Evolutionary conservation across 1,140 invertebrate species (phyloP).

Genomic region (Neodiprion pinetum): DNA sequence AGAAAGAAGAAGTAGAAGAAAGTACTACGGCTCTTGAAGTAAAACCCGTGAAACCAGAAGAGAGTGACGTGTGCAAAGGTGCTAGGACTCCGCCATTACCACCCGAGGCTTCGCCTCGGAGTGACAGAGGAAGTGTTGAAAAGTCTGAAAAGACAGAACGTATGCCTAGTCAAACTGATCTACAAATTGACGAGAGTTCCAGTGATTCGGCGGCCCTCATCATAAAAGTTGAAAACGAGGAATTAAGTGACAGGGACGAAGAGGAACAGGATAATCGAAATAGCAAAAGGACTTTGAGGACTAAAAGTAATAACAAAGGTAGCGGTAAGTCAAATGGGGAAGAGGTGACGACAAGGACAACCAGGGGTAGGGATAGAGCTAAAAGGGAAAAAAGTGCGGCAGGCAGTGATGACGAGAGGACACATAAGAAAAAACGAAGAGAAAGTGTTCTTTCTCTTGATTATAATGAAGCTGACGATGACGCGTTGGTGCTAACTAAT

Average conservation of each 20-base stretch:
- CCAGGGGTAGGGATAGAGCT: conserved; percentile 55
- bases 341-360: conserved; percentile 59
- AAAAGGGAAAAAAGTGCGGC: conserved; percentile 60
- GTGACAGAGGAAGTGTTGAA: conserved; percentile 41
- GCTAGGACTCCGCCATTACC: conserved; percentile 50
- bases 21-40: conserved; percentile 27
- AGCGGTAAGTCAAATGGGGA: conserved; percentile 57
- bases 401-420: conserved; percentile 60
- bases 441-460: conserved; percentile 74
- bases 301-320: conserved; percentile 49
- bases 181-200: conserved; percentile 56
- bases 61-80: conserved; percentile 50
- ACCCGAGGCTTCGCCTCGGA: conserved; percentile 34
- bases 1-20: conserved; percentile 50
- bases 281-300: conserved; percentile 52
- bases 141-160: conserved; percentile 41
- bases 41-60: conserved; percentile 29
- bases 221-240: conserved; percentile 60
- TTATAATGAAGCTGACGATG: conserved; percentile 73
- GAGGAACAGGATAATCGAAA: conserved; percentile 45
- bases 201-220: conserved; percentile 59
- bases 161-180: conserved; percentile 42
- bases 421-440: conserved; percentile 68
- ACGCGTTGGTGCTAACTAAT: conserved; percentile 63
- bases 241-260: conserved; percentile 56